Evolutionary conservation across 2,888 invertebrate genomes (phyloP).

Genomic region (Drosophila merina): DNA sequence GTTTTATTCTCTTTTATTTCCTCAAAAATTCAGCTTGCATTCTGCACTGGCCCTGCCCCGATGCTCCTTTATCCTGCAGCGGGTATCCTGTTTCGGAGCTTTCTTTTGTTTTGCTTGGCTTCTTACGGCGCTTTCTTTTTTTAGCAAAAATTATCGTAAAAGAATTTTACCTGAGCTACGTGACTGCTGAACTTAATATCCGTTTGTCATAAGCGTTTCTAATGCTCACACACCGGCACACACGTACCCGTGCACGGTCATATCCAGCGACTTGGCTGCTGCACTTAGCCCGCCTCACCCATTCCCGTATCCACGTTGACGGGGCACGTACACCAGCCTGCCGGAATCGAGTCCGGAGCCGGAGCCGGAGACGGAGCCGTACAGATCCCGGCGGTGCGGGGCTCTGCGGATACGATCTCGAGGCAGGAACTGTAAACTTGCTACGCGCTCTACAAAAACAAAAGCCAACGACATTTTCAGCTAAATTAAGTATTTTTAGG

Average conservation of each 20-base stretch:
- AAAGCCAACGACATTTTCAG: conserved; percentile 77
- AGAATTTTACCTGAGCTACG: conserved; percentile 82
- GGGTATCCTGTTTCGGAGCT: conserved; percentile 25
- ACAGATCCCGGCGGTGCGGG: neutral
- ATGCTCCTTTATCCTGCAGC: conserved; percentile 6
- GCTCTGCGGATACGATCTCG: conserved; percentile 28
- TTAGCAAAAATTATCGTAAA: conserved; percentile 78
- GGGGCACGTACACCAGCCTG: conserved; percentile 45
- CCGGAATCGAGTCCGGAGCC: conserved; percentile 10
- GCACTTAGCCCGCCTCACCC: conserved; percentile 59
- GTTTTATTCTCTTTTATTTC: conserved; percentile 27
- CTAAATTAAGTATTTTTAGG: conserved; percentile 79
- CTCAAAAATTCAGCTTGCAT: conserved; percentile 19
- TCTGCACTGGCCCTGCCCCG: conserved; percentile 22
- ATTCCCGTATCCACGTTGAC: conserved; percentile 21
- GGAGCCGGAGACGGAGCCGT: neutral
- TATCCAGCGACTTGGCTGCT: conserved; percentile 47
- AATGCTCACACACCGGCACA: conserved; percentile 55
- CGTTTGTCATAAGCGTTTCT: conserved; percentile 73
- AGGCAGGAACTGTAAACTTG: conserved; percentile 46
- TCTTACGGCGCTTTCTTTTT: conserved; percentile 33
- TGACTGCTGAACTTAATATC: conserved; percentile 80
- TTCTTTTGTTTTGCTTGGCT: conserved; percentile 22
- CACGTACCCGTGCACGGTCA: conserved; percentile 12
- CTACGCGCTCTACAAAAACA: conserved; percentile 60